Conservation (phyloP, 2,113 vertebrate genomes). For the Odontesthes bonariensis region DNA sequence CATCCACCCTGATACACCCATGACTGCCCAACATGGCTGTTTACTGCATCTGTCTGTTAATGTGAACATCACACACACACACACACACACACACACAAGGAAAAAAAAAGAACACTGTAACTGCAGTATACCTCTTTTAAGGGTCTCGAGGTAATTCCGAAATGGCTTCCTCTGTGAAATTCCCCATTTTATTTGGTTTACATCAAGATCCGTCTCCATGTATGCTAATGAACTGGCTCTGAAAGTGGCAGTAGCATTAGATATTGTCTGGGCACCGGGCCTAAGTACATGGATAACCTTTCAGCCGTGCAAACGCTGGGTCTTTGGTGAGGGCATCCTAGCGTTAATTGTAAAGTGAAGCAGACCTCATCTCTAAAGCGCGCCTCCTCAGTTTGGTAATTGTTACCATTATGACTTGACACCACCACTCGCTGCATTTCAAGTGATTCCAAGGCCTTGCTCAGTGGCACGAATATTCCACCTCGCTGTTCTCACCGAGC, state of each 20-base stretch:
- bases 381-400: slow-evolving; percentile 68
- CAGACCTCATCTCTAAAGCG: slow-evolving; percentile 56
- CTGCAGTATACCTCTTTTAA: slow-evolving; percentile 65
- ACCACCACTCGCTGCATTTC: slow-evolving; percentile 60
- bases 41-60: slow-evolving; percentile 51
- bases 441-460: slow-evolving; percentile 60
- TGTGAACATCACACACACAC: slow-evolving; percentile 33
- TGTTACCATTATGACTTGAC: slow-evolving; percentile 64
- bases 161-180: slow-evolving; percentile 43
- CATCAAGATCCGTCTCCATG: slow-evolving; percentile 41
- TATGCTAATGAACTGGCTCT: slow-evolving; percentile 31
- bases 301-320: slow-evolving; percentile 59
- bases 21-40: slow-evolving; percentile 60
- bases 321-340: slow-evolving; percentile 46
- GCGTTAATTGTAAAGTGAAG: slow-evolving; percentile 62
- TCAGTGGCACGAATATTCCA: slow-evolving; percentile 81
- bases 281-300: slow-evolving; percentile 67
- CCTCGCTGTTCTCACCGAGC: slow-evolving; percentile 71
- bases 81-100: slow-evolving; percentile 10
- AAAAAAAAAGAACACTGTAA: slow-evolving; percentile 8
- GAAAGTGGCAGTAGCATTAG: slow-evolving; percentile 47
- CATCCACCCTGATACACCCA: slow-evolving; percentile 52
- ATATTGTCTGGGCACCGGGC: slow-evolving; percentile 49
- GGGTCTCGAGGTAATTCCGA: slow-evolving; percentile 62
- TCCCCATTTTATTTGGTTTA: slow-evolving; percentile 53